phyloP scores from a whole-genome alignment of 2,113 vertebrate genomes.

The Aphyosemion australe region DNA sequence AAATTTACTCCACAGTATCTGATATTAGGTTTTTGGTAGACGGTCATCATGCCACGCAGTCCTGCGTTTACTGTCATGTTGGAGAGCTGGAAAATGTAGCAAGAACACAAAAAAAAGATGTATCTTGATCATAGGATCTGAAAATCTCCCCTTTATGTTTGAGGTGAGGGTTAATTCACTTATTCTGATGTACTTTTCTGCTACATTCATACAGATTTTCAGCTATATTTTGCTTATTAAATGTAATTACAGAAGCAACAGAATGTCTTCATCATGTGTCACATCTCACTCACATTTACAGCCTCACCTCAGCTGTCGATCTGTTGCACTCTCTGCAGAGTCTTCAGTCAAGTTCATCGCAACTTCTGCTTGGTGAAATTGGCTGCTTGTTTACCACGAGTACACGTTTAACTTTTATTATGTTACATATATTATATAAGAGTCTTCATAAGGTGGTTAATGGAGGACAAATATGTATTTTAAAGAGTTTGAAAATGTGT shows the following conservation, averaged over 20 bases:
- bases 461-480: not conserved
- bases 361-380: not conserved
- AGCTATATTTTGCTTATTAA: not conserved
- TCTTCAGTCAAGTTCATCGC: not conserved
- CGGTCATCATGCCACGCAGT: conserved; percentile 24
- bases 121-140: too few relatives aligned
- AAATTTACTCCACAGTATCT: conserved; percentile 20
- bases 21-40: conserved; percentile 23
- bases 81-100: not conserved
- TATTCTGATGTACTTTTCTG: not conserved
- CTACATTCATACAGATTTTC: not conserved
- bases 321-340: not conserved
- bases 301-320: not conserved
- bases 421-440: not conserved
- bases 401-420: not conserved
- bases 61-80: conserved; percentile 6
- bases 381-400: too few relatives aligned
- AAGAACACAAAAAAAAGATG: not conserved
- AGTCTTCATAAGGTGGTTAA: not conserved
- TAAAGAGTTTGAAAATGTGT: not conserved
- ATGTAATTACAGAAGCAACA: not conserved
- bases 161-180: not conserved
- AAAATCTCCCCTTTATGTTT: not conserved
- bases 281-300: not conserved
- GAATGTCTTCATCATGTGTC: not conserved